Evolutionary conservation across 2,888 invertebrate genomes (phyloP), one percentile per base, ranked within the genome.

Genomic region (Adineta ricciae): DNA sequence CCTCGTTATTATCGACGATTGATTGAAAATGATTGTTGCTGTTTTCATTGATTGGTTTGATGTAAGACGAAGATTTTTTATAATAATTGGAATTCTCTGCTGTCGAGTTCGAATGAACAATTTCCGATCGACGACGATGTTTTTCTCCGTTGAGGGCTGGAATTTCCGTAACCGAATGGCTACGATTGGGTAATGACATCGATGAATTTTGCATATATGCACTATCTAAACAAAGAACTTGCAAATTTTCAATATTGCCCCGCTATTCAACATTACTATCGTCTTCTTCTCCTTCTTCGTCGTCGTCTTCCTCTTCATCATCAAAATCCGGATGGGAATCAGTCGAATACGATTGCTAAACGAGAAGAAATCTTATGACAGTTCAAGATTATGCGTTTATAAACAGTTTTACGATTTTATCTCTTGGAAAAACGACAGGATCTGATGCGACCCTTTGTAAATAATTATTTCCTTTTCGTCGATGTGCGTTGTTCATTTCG

Each of bases 371-470:
- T 46, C 11, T 64, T 2, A 78, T 19, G 9, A 14, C 38, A n/a
- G n/a, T n/a, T n/a, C n/a, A n/a, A n/a, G n/a, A n/a, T n/a, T n/a
- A n/a, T n/a, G n/a, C n/a, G n/a, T n/a, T n/a, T n/a, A n/a, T n/a
- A n/a, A n/a, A n/a, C n/a, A n/a, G n/a, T n/a, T 19, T 64, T 64
- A 64, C 64, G 32, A 64, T 32, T 64, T 64, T 64, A 64, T 64
- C 64, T 64, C 32, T 27, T 41, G 78, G 41, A 78, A 78, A 78
- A 24, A 78, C 32, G 19, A 78, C 78, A 1, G 78, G 78, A 78
- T 78, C 78, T 1, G 78, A 78, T 38, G 78, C 78, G 41, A 78
- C 78, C n/a, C 78, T 38, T 78, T 78, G 78, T 38, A 78, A 38
- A 78, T 78, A 41, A 78, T 78, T 78, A 41, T 78, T 78, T 41